Percentiles rank a stretch among this genome's conserved stretches.
Evolutionary conservation across 2,888 invertebrate species (phyloP).

Genomic region (Pachydiplax longipennis): DNA sequence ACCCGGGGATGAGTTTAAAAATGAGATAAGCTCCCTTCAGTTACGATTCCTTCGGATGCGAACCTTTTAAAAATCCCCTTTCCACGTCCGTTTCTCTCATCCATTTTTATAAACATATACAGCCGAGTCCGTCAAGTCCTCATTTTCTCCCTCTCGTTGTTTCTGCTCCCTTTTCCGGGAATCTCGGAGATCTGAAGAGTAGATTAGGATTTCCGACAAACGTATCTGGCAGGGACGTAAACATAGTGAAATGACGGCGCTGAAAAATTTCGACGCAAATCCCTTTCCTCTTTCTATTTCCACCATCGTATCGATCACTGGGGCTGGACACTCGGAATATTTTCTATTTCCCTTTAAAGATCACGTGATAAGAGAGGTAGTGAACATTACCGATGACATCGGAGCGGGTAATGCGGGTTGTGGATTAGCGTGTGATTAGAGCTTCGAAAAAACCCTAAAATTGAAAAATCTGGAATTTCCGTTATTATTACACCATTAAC

Average conservation of each 20-base stretch:
- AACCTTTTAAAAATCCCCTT: too few relatives aligned
- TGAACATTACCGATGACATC: too few relatives aligned
- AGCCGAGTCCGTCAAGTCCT: not conserved
- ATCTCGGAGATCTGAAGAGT: not conserved
- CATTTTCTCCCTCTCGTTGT: not conserved
- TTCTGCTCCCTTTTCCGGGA: not conserved
- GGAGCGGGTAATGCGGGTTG: not conserved
- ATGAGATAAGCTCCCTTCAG: too few relatives aligned
- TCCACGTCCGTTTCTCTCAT: too few relatives aligned
- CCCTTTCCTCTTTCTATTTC: not conserved
- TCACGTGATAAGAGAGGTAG: not conserved
- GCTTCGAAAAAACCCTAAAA: too few relatives aligned
- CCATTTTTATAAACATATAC: not conserved
- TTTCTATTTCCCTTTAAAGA: not conserved
- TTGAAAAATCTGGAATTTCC: too few relatives aligned
- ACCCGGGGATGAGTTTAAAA: too few relatives aligned
- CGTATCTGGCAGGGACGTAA: not conserved
- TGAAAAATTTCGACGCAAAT: not conserved
- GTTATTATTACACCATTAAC: too few relatives aligned
- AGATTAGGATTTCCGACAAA: not conserved
- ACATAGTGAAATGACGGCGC: not conserved
- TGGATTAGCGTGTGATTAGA: too few relatives aligned
- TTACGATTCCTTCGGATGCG: too few relatives aligned
- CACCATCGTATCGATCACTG: not conserved
- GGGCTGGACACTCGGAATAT: not conserved